These are phyloP conservation scores for Agelas oroides DNA, from an alignment of 37 sponge, comb jelly and placozoan species.

Conservation along the genomic window DNA sequence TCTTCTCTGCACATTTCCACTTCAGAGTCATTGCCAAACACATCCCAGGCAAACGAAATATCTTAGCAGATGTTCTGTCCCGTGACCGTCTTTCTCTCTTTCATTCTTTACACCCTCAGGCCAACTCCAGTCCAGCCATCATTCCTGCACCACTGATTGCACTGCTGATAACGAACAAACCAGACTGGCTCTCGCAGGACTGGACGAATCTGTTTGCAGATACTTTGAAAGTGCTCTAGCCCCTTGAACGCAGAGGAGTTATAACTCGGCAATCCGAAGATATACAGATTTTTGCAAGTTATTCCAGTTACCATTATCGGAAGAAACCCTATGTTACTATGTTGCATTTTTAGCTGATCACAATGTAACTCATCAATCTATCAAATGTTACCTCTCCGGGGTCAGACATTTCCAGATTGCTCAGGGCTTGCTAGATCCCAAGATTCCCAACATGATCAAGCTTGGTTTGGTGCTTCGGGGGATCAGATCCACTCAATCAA, in stretches of 20 bases:
- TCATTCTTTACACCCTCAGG: slow-evolving; percentile 18
- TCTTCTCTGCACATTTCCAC: too few species aligned
- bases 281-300: slow-evolving; percentile 18
- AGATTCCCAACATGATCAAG: too few species aligned
- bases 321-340: too few species aligned
- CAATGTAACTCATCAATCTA: too few species aligned
- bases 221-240: slow-evolving; percentile 9
- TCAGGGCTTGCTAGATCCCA: too few species aligned
- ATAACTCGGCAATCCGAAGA: slow-evolving; percentile 5
- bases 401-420: too few species aligned
- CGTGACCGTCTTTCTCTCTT: slow-evolving; percentile 1
- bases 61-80: slow-evolving; percentile 37
- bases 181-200: slow-evolving; percentile 36
- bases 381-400: too few species aligned
- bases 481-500: too few species aligned
- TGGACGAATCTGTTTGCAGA: slow-evolving; percentile 41
- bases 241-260: slow-evolving; percentile 12
- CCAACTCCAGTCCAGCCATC: background rate
- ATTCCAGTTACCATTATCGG: too few species aligned
- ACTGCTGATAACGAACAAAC: background rate
- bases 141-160: background rate
- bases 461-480: too few species aligned
- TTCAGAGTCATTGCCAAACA: background rate
- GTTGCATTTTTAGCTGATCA: too few species aligned
- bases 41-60: too few species aligned